Evolutionary conservation across 2,113 vertebrate species (phyloP), one percentile per base, ranked within the genome.

Genomic region (Ictalurus punctatus): DNA sequence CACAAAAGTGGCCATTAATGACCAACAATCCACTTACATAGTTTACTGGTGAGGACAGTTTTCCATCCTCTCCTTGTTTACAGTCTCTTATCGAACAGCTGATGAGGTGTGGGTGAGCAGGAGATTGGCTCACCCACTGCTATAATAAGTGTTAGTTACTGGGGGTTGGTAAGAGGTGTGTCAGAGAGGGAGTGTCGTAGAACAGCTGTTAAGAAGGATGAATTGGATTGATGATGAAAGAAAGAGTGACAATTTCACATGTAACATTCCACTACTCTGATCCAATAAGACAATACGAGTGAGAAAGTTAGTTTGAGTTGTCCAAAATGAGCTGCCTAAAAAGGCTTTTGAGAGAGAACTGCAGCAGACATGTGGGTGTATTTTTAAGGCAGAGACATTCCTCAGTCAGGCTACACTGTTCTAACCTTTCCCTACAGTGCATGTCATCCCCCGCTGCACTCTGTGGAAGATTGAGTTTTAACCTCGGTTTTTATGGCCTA

Each of bases 371-470:
- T 21, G 19, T 76, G 30, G 17, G 79, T 83, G 78, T 59, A 83
- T 85, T 89, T 89, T 85, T 89, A 91, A 86, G 83, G 81, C 27
- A 30, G 74, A 90, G 78, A 80, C 90, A 65, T 87, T 81, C 85
- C 69, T 30, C 34, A 76, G 30, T n/a, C n/a, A 27, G 85, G 73
- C 87, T 87, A 23, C 81, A 84, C 83, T 58, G 69, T 86, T 21
- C 25, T 90, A 84, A 88, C 88, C 86, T 89, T 89, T 91, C 16
- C 56, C 61, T 40, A 37, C 21, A 63, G 56, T 73, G 19, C 27
- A 16, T 44, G 67, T 81, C 21, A 71, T 52, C 63, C 40, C 19
- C 65, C 34, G 9, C 25, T 78, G 76, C 54, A 71, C 84, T 80
- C 89, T 25, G 30, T 69, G 56, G 76, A 88, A 87, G 21, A 63